Conservation (phyloP, 1,140 invertebrate species). For the Tetramorium alpestre region DNA sequence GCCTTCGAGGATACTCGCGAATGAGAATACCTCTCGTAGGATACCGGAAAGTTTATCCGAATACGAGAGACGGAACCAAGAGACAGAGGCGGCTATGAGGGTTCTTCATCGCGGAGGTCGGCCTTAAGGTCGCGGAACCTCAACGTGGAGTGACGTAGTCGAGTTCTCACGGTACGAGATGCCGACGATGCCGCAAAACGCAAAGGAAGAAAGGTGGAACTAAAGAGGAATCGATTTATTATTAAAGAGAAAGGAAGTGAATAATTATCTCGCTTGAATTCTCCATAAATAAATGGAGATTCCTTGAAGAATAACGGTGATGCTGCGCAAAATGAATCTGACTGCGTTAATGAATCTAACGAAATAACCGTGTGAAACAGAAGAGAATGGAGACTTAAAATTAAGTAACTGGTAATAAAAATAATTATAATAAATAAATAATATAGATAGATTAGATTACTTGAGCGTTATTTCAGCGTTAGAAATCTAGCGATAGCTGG, state of each 20-base stretch:
- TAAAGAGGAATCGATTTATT: conserved; percentile 40
- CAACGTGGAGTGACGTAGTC: conserved; percentile 9
- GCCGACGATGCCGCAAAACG: background rate
- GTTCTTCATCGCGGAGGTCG: background rate
- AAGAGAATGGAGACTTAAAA: background rate
- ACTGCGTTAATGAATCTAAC: background rate
- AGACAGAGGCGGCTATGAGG: background rate
- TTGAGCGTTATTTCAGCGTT: background rate
- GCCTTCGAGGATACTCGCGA: background rate
- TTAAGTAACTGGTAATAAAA: background rate
- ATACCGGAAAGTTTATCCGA: conserved; percentile 26
- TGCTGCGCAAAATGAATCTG: background rate
- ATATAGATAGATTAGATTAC: background rate
- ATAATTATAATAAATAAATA: background rate
- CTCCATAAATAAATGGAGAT: background rate
- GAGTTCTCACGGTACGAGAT: conserved; percentile 44
- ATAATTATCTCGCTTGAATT: conserved; percentile 25
- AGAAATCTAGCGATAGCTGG: background rate
- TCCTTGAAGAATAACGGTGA: background rate
- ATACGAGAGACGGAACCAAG: background rate
- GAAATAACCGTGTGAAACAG: background rate
- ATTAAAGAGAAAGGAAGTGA: conserved; percentile 1
- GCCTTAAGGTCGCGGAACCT: conserved; percentile 24
- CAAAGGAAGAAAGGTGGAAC: background rate
- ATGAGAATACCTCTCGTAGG: background rate